Evolutionary conservation across 2,888 invertebrate genomes (phyloP).

Genomic region (Peribatodes rhomboidaria): DNA sequence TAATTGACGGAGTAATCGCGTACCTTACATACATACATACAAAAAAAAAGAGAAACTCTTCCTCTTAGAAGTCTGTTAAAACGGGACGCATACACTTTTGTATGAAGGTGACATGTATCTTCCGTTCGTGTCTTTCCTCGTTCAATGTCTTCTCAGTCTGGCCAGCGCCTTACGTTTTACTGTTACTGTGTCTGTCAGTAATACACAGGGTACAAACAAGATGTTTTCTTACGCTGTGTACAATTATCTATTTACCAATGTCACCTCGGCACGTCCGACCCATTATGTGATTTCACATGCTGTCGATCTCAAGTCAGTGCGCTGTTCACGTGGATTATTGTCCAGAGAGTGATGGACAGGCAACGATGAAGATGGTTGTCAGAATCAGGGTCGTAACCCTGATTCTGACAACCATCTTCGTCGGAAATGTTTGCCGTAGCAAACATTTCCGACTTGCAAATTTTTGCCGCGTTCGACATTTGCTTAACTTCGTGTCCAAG

Average conservation of each 20-base stretch:
- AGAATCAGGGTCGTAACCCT: not conserved
- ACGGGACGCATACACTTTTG: too few relatives aligned
- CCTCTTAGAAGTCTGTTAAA: too few relatives aligned
- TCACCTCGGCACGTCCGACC: slow-evolving; percentile 55
- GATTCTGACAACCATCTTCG: slow-evolving; percentile 8
- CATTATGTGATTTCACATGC: slow-evolving; percentile 54
- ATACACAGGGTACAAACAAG: slow-evolving; percentile 33
- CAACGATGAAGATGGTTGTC: slow-evolving; percentile 11
- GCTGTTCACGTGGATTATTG: slow-evolving; percentile 36
- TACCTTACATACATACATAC: too few relatives aligned
- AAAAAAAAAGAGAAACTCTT: too few relatives aligned
- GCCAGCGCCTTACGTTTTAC: too few relatives aligned
- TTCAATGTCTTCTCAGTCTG: too few relatives aligned
- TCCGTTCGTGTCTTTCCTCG: too few relatives aligned
- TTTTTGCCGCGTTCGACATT: not conserved
- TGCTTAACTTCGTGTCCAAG: too few relatives aligned
- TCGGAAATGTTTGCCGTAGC: too few relatives aligned
- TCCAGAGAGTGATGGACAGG: slow-evolving; percentile 20
- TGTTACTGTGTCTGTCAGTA: slow-evolving; percentile 21
- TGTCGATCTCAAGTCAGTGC: slow-evolving; percentile 51
- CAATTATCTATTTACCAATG: slow-evolving; percentile 39
- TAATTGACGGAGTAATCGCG: too few relatives aligned
- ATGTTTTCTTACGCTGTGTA: slow-evolving; percentile 7
- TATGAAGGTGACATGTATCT: too few relatives aligned
- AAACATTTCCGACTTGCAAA: not conserved